Evolutionary conservation across 1,140 invertebrate genomes (phyloP), one percentile per base, ranked within the genome.

Genomic region (Aphaenogaster floridana): DNA sequence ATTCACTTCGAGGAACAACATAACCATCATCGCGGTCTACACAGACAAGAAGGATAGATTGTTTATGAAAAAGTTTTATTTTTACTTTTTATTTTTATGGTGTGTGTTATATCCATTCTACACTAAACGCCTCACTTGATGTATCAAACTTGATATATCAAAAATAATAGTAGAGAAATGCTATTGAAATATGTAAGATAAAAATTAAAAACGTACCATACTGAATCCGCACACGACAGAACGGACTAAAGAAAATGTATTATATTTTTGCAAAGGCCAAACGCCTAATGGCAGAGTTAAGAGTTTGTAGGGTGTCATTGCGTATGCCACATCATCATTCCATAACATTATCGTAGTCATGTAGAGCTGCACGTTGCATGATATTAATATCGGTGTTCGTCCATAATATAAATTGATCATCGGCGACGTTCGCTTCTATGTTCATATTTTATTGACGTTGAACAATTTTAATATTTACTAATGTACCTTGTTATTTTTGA

Each of bases 201-300:
- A 66, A 13, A 79, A 11, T 52, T 66, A 7, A 11, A 1, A 61
- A 78, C 61, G 61, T 79, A 79, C 61, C 77, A 66, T 17, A 66
- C 45, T 11, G 15, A 1, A 13, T 11, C 17, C n/a, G 17, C n/a
- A 15, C 11, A 89, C 0, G 0, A 52, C 9, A 4, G 39, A 9
- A 3, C 81, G 68, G 1, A 61, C 0, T 36, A 21, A 52, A 5
- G 88, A 13, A 15, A 66, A 83, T 0, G 42, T 15, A 9, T 77
- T 54, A 39, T 87, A 54, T 4, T 74, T 2, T 7, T 84, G 57
- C 9, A 90, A 42, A 1, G 86, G 90, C 89, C 90, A 91, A 2
- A 59, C 36, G 0, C 90, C 89, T 7, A 87, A 5, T 8, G 80
- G 87, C 42, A 50, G 39, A 34, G 76, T 48, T 21, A 87, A 4